These are phyloP conservation scores for Lophotriccus pileatus DNA, from an alignment of 2,797 vertebrate species.

Conservation along the genomic window DNA sequence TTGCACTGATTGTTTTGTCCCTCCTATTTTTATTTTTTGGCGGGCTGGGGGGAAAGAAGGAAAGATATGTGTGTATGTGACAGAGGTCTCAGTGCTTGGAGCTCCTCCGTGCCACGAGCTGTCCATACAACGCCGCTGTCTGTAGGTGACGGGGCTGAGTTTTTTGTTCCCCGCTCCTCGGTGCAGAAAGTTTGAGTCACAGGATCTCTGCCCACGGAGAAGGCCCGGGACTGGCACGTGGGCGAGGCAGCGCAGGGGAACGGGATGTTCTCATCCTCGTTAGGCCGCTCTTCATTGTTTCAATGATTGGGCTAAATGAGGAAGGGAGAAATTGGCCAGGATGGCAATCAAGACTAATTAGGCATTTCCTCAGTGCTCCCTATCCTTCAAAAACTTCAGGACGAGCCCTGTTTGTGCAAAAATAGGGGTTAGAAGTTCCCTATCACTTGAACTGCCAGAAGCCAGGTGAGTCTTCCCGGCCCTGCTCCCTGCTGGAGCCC, in stretches of 20 bases:
- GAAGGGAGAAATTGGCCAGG: background rate
- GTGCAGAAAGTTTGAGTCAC: background rate
- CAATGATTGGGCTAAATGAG: background rate
- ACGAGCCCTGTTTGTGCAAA: background rate
- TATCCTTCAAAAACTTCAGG: background rate
- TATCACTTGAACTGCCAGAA: background rate
- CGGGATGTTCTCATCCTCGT: background rate
- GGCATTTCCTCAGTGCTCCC: slow-evolving; percentile 17
- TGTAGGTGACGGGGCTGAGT: background rate
- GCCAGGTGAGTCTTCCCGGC: background rate
- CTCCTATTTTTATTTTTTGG: rapidly evolving
- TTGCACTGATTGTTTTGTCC: background rate
- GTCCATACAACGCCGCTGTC: rapidly evolving
- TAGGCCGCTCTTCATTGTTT: background rate
- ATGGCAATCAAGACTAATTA: slow-evolving; percentile 26
- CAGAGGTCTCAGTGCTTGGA: background rate
- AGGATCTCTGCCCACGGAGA: background rate
- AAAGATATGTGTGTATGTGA: rapidly evolving
- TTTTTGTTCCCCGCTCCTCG: background rate
- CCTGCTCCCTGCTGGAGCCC: background rate
- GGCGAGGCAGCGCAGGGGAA: background rate
- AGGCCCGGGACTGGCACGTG: background rate
- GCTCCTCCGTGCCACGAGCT: background rate
- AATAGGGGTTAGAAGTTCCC: background rate
- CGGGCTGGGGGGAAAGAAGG: background rate